Conservation (phyloP, 2,113 vertebrate genomes). For the Anthoscopus minutus region DNA sequence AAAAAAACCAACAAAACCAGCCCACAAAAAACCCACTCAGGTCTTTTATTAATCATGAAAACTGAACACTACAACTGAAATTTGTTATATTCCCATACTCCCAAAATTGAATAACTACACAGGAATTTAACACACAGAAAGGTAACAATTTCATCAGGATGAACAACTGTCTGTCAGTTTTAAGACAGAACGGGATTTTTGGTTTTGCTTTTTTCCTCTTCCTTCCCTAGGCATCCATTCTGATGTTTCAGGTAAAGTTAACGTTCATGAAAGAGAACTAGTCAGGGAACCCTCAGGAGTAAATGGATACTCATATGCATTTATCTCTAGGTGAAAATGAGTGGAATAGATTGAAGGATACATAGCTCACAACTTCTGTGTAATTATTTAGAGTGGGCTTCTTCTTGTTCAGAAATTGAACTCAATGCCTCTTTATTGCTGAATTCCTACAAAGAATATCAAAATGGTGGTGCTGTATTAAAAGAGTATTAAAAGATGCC, state of each 20-base stretch:
- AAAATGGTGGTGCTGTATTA: not conserved
- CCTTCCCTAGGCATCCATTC: not conserved
- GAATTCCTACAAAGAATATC: not conserved
- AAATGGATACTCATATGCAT: not conserved
- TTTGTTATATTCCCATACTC: not conserved
- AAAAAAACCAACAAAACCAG: not conserved
- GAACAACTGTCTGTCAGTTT: not conserved
- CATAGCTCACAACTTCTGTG: not conserved
- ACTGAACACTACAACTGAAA: not conserved
- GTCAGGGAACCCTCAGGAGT: not conserved
- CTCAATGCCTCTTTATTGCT: not conserved
- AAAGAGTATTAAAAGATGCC: not conserved
- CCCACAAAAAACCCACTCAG: rapidly evolving
- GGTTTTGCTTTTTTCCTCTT: not conserved
- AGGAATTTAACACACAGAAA: not conserved
- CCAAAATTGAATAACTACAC: not conserved
- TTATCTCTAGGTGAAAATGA: not conserved
- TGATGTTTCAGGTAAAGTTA: not conserved
- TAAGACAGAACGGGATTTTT: not conserved
- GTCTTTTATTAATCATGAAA: not conserved
- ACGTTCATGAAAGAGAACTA: not conserved
- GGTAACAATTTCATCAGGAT: not conserved
- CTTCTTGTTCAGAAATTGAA: not conserved
- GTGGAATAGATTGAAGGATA: not conserved
- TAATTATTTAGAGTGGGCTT: not conserved